Conservation (phyloP, 2,797 vertebrate genomes). For the Artibeus lituratus region DNA sequence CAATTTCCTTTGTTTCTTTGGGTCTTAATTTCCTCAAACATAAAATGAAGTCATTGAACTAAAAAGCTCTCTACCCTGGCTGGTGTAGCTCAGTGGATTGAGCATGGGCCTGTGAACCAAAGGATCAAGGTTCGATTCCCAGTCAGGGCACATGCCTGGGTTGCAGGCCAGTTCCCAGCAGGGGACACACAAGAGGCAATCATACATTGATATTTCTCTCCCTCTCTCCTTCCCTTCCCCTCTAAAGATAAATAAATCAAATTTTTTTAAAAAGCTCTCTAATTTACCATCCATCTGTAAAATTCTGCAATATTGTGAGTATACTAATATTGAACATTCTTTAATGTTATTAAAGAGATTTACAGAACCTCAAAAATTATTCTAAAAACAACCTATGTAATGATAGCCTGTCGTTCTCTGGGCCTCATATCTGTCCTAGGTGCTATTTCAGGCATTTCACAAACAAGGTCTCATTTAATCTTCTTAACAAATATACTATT, state of each 20-base stretch:
- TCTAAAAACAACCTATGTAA: not conserved
- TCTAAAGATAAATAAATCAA: too few species aligned
- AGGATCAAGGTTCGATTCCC: too few species aligned
- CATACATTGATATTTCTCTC: too few species aligned
- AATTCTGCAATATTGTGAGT: not conserved
- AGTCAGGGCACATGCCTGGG: too few species aligned
- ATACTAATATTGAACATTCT: not conserved
- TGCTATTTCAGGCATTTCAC: not conserved
- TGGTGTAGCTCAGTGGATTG: too few species aligned
- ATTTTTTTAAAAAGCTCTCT: conserved; percentile 41
- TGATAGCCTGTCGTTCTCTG: not conserved
- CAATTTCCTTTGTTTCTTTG: conserved; percentile 4
- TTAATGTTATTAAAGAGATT: not conserved
- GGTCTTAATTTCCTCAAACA: not conserved
- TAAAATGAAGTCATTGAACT: conserved; percentile 19
- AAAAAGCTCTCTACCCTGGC: conserved; percentile 13
- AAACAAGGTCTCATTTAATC: not conserved
- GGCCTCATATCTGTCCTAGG: not conserved
- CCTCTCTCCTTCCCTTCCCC: too few species aligned
- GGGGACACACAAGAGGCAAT: too few species aligned
- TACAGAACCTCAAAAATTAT: not conserved
- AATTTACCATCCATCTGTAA: not conserved
- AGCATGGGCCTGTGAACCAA: too few species aligned
- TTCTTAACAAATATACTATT: not conserved
- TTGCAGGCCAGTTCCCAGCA: too few species aligned